Evolutionary conservation across 2,113 vertebrate species (phyloP).

Genomic region (Pteruthius melanotis): DNA sequence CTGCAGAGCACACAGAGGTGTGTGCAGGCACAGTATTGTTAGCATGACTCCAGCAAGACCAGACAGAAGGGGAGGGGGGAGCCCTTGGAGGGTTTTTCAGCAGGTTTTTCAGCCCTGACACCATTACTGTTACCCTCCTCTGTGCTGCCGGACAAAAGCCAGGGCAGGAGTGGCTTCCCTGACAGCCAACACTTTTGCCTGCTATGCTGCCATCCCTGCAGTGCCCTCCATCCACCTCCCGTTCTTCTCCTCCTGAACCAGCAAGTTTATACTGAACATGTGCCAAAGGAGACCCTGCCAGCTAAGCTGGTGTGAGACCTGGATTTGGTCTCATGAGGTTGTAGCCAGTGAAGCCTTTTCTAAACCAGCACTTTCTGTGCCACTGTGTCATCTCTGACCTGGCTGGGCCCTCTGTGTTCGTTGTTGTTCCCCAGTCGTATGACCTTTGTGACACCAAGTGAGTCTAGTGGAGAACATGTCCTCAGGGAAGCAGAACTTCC

Average conservation of each 20-base stretch:
- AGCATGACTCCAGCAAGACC: not conserved
- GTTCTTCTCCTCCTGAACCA: not conserved
- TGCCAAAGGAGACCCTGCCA: not conserved
- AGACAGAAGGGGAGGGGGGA: not conserved
- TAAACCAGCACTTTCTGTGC: not conserved
- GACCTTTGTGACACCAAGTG: not conserved
- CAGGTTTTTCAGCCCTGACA: not conserved
- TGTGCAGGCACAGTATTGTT: not conserved
- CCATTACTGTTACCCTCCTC: not conserved
- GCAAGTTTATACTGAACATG: fast-evolving
- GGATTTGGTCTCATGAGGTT: not conserved
- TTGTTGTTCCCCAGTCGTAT: not conserved
- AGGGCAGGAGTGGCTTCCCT: not conserved
- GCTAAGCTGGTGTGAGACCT: not conserved
- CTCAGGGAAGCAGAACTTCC: not conserved
- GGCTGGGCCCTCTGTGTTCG: not conserved
- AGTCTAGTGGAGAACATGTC: not conserved
- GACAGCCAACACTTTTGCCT: fast-evolving
- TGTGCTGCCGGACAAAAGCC: not conserved
- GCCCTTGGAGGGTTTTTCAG: not conserved
- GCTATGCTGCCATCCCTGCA: fast-evolving
- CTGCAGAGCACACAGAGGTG: not conserved
- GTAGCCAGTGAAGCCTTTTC: not conserved
- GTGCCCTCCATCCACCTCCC: not conserved
- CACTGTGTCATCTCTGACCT: not conserved